These are phyloP conservation scores for Caenorhabditis sp. DNA, from an alignment of 2,888 invertebrate genomes.

Conservation along the genomic window DNA sequence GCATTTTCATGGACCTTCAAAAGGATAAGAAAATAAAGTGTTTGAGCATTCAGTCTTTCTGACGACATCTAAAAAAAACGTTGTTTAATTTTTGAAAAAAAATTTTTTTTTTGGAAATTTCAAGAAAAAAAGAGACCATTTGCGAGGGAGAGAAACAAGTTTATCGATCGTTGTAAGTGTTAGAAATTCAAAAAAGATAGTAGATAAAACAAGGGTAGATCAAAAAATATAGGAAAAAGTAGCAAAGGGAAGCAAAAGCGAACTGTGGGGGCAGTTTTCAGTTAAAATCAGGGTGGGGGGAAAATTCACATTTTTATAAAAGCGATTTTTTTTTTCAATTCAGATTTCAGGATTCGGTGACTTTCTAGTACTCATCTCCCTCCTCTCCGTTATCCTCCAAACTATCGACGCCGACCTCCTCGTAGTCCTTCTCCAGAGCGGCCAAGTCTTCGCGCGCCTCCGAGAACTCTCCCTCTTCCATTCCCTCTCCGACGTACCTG, in stretches of 20 bases:
- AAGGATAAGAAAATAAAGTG: not conserved
- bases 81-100: no score
- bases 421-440: constrained; percentile 78
- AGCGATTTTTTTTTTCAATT: not conserved
- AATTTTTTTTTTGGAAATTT: no score
- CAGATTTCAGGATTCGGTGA: not conserved
- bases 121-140: not conserved
- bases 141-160: constrained; percentile 38
- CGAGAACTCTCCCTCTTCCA: constrained; percentile 82
- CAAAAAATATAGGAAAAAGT: not conserved
- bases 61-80: no score
- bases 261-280: not conserved
- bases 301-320: constrained; percentile 37
- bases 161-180: constrained; percentile 54
- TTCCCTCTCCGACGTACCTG: constrained; percentile 84
- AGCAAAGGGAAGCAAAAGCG: constrained; percentile 3
- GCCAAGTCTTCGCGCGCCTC: constrained; percentile 81
- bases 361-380: constrained; percentile 74
- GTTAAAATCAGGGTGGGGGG: not conserved
- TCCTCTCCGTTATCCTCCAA: constrained; percentile 77
- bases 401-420: constrained; percentile 80
- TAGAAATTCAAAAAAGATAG: no score
- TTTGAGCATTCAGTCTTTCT: no score
- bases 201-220: not conserved
- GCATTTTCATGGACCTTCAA: constrained; percentile 6